Evolutionary conservation across 92 coral and sea anemone species (phyloP).

Genomic region (Zoanthus sociatus): DNA sequence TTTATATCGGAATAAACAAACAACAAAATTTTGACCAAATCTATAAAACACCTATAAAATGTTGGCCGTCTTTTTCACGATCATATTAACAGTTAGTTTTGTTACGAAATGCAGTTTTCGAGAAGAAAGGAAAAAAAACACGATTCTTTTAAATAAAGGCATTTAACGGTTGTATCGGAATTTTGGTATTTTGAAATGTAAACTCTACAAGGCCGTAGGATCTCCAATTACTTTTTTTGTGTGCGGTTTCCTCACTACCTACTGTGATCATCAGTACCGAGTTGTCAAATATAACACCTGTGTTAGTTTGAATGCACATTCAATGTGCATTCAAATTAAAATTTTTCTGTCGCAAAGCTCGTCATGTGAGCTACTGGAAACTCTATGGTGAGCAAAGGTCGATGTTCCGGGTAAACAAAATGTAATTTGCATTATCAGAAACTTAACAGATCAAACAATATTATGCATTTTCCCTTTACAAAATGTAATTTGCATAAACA

Average conservation of each 20-base stretch:
- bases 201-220: slow-evolving; percentile 5
- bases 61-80: slow-evolving; percentile 23
- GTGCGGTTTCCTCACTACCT: slow-evolving; percentile 19
- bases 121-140: background rate
- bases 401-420: no score
- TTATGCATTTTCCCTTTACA: no score
- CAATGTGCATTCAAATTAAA: slow-evolving; percentile 4
- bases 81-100: slow-evolving; percentile 11
- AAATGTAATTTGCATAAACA: no score
- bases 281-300: slow-evolving; percentile 11
- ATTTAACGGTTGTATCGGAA: background rate
- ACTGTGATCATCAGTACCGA: slow-evolving; percentile 12
- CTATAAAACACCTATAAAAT: slow-evolving; percentile 1
- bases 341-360: background rate
- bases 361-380: no score
- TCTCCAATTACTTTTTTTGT: slow-evolving; percentile 15
- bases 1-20: slow-evolving; percentile 13
- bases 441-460: no score
- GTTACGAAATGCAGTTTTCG: background rate
- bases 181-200: background rate
- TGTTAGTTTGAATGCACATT: slow-evolving; percentile 9
- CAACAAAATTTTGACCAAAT: slow-evolving; percentile 14
- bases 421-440: no score
- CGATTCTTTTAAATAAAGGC: slow-evolving; percentile 7
- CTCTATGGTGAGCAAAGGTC: no score